Evolutionary conservation across 2,797 vertebrate genomes (phyloP).

Genomic region (Neostethus bicornis): DNA sequence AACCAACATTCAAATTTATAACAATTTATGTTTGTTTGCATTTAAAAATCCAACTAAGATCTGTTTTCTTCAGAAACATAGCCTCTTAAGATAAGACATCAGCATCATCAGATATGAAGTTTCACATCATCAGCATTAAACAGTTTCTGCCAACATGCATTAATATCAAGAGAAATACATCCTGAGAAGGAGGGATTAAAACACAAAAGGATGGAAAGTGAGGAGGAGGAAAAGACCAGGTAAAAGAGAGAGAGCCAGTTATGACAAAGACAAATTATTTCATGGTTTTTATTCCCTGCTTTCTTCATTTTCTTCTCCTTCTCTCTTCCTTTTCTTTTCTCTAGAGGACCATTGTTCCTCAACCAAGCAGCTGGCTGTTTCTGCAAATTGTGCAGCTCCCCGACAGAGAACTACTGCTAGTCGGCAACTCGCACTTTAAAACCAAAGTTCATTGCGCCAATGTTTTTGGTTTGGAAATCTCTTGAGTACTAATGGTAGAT

Average conservation of each 20-base stretch:
- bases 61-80: neutral
- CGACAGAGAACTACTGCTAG: slow-evolving; percentile 41
- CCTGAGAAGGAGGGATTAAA: neutral
- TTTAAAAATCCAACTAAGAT: slow-evolving; percentile 10
- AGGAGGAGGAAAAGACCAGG: slow-evolving; percentile 25
- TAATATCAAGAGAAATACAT: slow-evolving; percentile 18
- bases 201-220: slow-evolving; percentile 22
- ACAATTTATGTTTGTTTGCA: slow-evolving; percentile 28
- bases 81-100: neutral
- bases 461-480: slow-evolving; percentile 10
- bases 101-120: slow-evolving; percentile 21
- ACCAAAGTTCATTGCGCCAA: slow-evolving; percentile 50
- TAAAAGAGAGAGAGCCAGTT: slow-evolving; percentile 40
- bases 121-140: slow-evolving; percentile 36
- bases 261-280: slow-evolving; percentile 70
- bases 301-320: slow-evolving; percentile 40
- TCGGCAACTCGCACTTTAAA: slow-evolving; percentile 19
- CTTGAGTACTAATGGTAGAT: too few species aligned
- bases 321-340: slow-evolving; percentile 23
- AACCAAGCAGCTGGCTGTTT: slow-evolving; percentile 53
- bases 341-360: slow-evolving; percentile 58
- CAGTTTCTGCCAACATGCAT: slow-evolving; percentile 34
- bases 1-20: slow-evolving; percentile 8
- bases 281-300: slow-evolving; percentile 47
- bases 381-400: slow-evolving; percentile 51